Base-by-base conservation (phyloP, 1,140 invertebrate species). In the Geopemphigus sp. region DNA sequence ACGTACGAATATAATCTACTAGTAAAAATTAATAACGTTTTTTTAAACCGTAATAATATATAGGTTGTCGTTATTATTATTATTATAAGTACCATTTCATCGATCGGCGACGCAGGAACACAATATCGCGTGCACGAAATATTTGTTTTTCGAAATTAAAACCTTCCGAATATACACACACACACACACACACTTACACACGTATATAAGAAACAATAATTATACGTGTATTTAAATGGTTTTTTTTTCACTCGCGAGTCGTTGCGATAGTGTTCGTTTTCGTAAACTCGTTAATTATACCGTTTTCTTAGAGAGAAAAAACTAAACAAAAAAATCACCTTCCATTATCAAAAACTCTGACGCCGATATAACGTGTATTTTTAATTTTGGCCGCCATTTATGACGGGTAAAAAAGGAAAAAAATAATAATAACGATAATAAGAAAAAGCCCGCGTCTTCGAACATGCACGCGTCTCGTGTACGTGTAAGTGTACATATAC, bases 131-230 rank as follows among this genome's bases (percentile, higher is more conserved):
- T 68, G 66, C 66, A 68, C 45, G 64, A 68, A 68, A 68, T 68
- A 68, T 68, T 68, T 68, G 66, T 68, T 68, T 68, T 68, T 68
- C 1, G 11, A 68, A 26, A 68, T 68, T 68, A 68, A 50, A 10
- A 26, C 45, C 66, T 17, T 24, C 22, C 1, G 11, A 57, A 6
- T 8, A 57, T 57, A 57, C 10, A 22, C 1, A n/a, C n/a, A n/a
- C n/a, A n/a, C n/a, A n/a, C n/a, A n/a, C n/a, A n/a, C n/a, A n/a
- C n/a, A n/a, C n/a, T n/a, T 39, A 8, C 32, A 8, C 32, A 8
- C 8, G 32, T 39, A 8, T 39, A 8, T 54, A 57, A 8, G 12
- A 59, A 59, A 59, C 14, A 59, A 12, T 59, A 24, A 59, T 59
- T 59, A 59, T 59, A 26, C 10, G 22, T 59, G 10, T 26, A 22